phyloP scores from a whole-genome alignment of 1,140 invertebrate genomes.

The Cepaea nemoralis region DNA sequence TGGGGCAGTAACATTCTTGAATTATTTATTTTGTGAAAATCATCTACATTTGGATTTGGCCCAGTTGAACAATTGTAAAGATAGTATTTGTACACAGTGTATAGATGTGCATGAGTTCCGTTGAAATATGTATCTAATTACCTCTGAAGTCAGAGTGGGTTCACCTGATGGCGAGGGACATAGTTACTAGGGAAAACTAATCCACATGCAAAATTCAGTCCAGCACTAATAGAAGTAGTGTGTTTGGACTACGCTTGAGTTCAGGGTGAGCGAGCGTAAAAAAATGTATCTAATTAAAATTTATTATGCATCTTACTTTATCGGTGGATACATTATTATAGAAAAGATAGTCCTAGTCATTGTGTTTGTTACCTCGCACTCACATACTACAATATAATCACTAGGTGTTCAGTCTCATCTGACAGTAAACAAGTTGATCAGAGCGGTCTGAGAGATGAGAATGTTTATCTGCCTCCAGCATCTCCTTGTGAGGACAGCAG shows the following conservation, averaged over 20 bases:
- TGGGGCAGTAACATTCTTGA: too few species aligned
- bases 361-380: not conserved
- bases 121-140: not conserved
- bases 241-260: too few species aligned
- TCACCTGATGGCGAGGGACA: too few species aligned
- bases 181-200: too few species aligned
- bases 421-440: conserved; percentile 59
- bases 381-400: conserved; percentile 7
- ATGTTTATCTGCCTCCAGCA: conserved; percentile 62
- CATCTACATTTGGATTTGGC: too few species aligned
- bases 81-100: not conserved
- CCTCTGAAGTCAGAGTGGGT: too few species aligned
- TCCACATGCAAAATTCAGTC: too few species aligned
- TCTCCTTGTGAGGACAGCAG: conserved; percentile 61
- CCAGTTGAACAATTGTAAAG: too few species aligned
- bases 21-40: too few species aligned
- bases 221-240: too few species aligned
- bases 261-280: too few species aligned
- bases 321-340: not conserved
- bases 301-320: not conserved
- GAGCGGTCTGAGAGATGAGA: conserved; percentile 55
- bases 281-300: not conserved
- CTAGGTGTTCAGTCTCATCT: conserved; percentile 59
- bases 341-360: not conserved
- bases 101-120: not conserved